phyloP scores from a whole-genome alignment of 2,113 vertebrate genomes.

The Brachypodius melanocephalos region DNA sequence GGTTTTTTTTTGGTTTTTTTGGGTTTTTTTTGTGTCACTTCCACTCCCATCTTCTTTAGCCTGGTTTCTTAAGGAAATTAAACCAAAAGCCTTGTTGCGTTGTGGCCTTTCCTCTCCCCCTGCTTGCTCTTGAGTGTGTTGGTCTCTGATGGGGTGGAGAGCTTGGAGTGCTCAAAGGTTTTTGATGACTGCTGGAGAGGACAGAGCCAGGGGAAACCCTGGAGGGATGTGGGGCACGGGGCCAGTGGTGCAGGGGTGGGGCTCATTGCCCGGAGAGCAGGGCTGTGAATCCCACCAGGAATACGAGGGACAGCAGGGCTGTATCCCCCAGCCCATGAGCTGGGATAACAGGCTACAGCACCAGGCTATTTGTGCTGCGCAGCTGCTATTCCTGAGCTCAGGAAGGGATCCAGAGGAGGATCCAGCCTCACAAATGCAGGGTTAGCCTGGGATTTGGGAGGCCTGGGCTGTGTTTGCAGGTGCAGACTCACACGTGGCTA shows the following conservation, averaged over 20 bases:
- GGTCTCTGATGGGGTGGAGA: neutral
- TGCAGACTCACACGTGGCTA: accelerated
- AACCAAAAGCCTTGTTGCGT: neutral
- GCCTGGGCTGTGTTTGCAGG: neutral
- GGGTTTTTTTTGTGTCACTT: neutral
- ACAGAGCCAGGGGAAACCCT: neutral
- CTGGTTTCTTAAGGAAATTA: neutral
- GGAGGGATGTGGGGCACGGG: accelerated
- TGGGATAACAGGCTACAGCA: neutral
- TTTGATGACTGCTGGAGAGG: neutral
- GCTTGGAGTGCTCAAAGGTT: accelerated
- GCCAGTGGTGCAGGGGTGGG: neutral
- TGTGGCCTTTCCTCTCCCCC: neutral
- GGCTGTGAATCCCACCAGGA: neutral
- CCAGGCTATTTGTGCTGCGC: neutral
- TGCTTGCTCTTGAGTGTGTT: accelerated
- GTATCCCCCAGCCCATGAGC: neutral
- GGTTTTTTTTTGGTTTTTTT: too few relatives aligned
- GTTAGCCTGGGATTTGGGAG: neutral
- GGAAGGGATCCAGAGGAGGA: neutral
- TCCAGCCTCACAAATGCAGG: neutral
- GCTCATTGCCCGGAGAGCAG: neutral
- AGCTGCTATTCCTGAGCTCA: neutral
- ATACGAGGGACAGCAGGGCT: accelerated
- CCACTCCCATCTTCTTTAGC: neutral